Conservation (phyloP, 1,140 invertebrate species). For the Daktulosphaira vitifoliae region DNA sequence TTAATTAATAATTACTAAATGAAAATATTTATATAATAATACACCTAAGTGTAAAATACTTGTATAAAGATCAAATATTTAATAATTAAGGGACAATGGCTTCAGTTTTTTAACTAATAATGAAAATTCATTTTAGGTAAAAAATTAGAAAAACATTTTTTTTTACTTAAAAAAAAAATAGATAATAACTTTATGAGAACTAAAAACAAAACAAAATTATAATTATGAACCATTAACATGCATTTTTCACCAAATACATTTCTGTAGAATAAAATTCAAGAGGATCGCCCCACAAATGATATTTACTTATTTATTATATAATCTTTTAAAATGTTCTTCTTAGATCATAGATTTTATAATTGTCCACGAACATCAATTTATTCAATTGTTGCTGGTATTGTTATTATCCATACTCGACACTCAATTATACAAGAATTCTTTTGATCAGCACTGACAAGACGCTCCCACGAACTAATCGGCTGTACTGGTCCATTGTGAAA, state of each 20-base stretch:
- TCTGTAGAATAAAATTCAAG: not conserved
- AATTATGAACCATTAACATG: constrained; percentile 1
- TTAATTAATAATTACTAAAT: too few relatives aligned
- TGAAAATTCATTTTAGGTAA: too few relatives aligned
- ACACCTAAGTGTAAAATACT: too few relatives aligned
- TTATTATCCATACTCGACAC: not conserved
- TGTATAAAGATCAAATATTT: too few relatives aligned
- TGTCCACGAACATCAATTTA: constrained; percentile 1
- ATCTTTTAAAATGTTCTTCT: constrained; percentile 20
- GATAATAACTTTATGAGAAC: too few relatives aligned
- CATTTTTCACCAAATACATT: constrained; percentile 3
- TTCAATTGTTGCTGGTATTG: not conserved
- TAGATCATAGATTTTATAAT: not conserved
- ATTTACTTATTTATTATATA: not conserved
- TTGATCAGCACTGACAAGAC: constrained; percentile 27
- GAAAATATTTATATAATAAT: too few relatives aligned
- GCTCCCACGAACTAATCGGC: constrained; percentile 10
- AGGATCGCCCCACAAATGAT: constrained; percentile 7
- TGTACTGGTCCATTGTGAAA: constrained; percentile 15
- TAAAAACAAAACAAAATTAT: not conserved
- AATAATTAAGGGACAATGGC: too few relatives aligned
- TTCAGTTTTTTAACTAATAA: too few relatives aligned
- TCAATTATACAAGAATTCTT: constrained; percentile 24
- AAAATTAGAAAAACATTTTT: too few relatives aligned
- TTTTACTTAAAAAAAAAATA: too few relatives aligned